Base-by-base conservation (phyloP, 2,888 invertebrate species). In the Vesta saturnalis region DNA sequence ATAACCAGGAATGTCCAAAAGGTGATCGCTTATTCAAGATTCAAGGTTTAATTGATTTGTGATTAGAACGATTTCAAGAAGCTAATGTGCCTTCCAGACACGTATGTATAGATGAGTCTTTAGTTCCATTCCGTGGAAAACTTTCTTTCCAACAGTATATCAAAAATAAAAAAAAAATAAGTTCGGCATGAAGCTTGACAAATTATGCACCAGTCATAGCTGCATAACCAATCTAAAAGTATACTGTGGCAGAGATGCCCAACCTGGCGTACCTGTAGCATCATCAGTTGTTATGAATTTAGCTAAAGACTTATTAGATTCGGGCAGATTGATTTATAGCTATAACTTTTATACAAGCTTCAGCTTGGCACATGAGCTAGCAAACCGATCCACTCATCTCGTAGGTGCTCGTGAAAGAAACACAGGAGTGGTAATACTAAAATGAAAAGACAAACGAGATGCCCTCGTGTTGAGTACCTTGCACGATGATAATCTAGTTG, bases 21-120 rank as follows among this genome's bases (percentile, higher is more conserved):
- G 55, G 61, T 21, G 54, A 70, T 43, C 12, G 66, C 15, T 23
- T 71, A 4, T 59, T 60, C 46, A 71, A 75, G 68, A 65, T 73
- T 15, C 43, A 39, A 23, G 58, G 60, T 18, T 47, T 72, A n/a
- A 30, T 65, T 15, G 22, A 64, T 54, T 16, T 49, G 22, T 35
- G 69, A 30, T 64, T 60, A 15, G 23, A 66, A 49, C 4, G n/a
- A 12, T 46, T 12, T n/a, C 46, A 46, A 14, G 4, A 6, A n/a
- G 6, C 3, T n/a, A 8, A n/a, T n/a, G 14, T 4, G 4, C 46
- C 46, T n/a, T 5, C 6, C 4, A 14, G n/a, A n/a, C 3, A 4
- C n/a, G 8, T 46, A 3, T 46, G 46, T 46, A n/a, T 46, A 6
- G 46, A 46, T n/a, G 46, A 46, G 14, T n/a, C 46, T n/a, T n/a